phyloP scores from a whole-genome alignment of 2,113 vertebrate genomes.

The Ranitomeya variabilis region DNA sequence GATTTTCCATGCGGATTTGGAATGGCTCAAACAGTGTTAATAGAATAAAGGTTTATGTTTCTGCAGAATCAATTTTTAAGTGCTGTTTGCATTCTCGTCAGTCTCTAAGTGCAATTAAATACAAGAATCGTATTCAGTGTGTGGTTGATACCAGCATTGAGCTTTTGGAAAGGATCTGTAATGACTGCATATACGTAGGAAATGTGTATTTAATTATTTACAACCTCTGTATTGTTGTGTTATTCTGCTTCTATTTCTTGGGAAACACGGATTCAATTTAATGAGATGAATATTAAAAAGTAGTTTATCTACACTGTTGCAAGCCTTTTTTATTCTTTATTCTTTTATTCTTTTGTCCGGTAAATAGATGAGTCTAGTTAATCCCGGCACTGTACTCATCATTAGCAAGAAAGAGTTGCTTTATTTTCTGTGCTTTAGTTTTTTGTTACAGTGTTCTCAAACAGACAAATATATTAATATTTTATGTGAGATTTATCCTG shows the following conservation, averaged over 20 bases:
- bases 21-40: conserved; percentile 12
- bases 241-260: conserved; percentile 3
- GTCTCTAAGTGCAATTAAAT: conserved; percentile 44
- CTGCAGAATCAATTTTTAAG: conserved; percentile 35
- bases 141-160: conserved; percentile 20
- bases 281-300: conserved; percentile 47
- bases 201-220: conserved; percentile 54
- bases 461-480: conserved; percentile 14
- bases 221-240: conserved; percentile 29
- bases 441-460: not conserved
- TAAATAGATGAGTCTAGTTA: conserved; percentile 33
- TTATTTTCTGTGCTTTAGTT: not conserved
- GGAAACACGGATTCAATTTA: conserved; percentile 11
- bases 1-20: not conserved
- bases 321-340: conserved; percentile 8
- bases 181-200: conserved; percentile 43
- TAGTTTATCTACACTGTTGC: conserved; percentile 24
- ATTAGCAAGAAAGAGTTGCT: conserved; percentile 15
- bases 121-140: conserved; percentile 28
- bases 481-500: not conserved
- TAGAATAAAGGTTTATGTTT: conserved; percentile 24
- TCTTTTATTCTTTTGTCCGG: conserved; percentile 2
- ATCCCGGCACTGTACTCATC: not conserved
- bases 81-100: conserved; percentile 43
- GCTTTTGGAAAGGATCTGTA: conserved; percentile 36